Percentiles rank a stretch among this genome's conserved stretches.
Evolutionary conservation across 2,113 vertebrate genomes (phyloP).

Genomic region (Spizaetus ornatus): DNA sequence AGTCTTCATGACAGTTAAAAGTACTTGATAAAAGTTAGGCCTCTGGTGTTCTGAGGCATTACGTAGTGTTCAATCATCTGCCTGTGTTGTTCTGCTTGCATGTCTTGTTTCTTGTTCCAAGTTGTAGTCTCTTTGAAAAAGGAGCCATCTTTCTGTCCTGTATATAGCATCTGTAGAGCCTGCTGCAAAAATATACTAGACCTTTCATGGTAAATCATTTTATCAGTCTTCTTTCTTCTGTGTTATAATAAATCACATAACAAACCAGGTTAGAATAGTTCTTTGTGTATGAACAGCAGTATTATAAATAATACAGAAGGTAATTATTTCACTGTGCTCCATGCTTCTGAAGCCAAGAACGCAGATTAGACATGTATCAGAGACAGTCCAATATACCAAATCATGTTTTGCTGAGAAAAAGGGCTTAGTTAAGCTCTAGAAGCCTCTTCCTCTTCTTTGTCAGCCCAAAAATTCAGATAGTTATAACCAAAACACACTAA

Average conservation of each 20-base stretch:
- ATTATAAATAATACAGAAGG: neutral
- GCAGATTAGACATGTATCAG: neutral
- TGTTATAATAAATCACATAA: neutral
- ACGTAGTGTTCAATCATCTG: neutral
- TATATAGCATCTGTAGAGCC: neutral
- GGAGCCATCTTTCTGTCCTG: neutral
- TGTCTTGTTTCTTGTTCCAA: neutral
- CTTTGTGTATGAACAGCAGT: neutral
- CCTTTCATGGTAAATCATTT: neutral
- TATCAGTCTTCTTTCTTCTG: neutral
- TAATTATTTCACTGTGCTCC: neutral
- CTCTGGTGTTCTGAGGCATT: neutral
- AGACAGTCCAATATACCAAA: neutral
- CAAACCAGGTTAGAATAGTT: neutral
- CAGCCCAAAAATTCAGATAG: neutral
- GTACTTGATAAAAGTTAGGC: neutral
- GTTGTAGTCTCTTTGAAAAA: neutral
- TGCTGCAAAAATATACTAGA: neutral
- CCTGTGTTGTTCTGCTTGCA: neutral
- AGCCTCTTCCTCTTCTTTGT: neutral
- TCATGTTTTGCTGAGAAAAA: neutral
- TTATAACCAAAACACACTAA: neutral
- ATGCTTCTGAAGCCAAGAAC: neutral
- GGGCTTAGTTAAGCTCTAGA: neutral
- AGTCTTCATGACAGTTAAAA: neutral